These are phyloP conservation scores for Neotoxoptera formosana DNA, from an alignment of 1,140 invertebrate genomes.

Conservation along the genomic window DNA sequence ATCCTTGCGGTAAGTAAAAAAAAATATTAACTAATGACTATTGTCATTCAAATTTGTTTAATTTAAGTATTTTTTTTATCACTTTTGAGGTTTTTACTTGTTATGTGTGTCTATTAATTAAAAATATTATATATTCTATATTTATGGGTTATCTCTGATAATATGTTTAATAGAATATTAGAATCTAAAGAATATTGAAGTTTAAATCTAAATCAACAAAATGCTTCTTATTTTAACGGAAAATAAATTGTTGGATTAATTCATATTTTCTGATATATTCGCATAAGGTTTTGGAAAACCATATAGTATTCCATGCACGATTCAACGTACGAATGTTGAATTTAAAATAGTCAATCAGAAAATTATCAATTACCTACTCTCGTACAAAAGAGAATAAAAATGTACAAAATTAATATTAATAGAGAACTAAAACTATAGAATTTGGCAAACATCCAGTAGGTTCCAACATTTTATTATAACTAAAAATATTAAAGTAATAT, in stretches of 20 bases:
- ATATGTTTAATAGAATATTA: neutral
- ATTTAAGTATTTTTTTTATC: neutral
- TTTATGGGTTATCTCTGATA: neutral
- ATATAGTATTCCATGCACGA: constrained; percentile 29
- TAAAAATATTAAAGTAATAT: neutral
- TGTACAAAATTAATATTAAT: constrained; percentile 39
- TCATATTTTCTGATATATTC: constrained; percentile 20
- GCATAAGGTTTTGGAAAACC: neutral
- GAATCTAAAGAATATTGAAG: neutral
- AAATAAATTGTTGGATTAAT: constrained; percentile 19
- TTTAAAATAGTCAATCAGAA: constrained; percentile 35
- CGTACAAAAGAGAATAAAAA: neutral
- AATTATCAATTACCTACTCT: constrained; percentile 34
- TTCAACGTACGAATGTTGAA: constrained; percentile 13
- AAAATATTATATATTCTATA: neutral
- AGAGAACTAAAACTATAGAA: neutral
- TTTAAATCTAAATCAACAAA: neutral
- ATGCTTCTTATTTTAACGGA: neutral
- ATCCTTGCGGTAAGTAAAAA: constrained; percentile 41
- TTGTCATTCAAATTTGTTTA: neutral
- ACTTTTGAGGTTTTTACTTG: neutral
- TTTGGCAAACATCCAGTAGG: neutral
- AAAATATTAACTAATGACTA: neutral
- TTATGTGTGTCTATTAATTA: neutral
- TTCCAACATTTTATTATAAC: neutral